These are phyloP conservation scores for Equus przewalskii DNA, from an alignment of 2,113 vertebrate genomes.

Conservation along the genomic window DNA sequence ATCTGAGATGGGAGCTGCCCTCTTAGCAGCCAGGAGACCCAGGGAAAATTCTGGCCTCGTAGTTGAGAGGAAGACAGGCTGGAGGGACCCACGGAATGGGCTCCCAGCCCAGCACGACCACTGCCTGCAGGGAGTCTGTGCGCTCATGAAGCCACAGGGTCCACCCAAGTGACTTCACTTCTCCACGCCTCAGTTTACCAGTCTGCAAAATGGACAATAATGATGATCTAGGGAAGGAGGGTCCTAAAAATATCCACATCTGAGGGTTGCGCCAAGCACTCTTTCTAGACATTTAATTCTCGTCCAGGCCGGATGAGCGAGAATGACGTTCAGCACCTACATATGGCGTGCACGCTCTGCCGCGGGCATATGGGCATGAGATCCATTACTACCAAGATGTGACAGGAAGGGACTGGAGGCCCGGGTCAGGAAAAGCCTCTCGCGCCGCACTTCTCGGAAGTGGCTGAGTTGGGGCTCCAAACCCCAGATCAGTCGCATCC, in stretches of 20 bases:
- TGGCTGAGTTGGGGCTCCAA: not conserved
- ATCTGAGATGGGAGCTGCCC: not conserved
- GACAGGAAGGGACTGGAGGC: not conserved
- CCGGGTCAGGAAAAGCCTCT: fast-evolving
- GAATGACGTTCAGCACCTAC: not conserved
- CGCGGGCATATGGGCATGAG: fast-evolving
- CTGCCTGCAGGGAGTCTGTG: too few relatives aligned
- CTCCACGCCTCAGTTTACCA: not conserved
- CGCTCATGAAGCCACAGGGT: fast-evolving
- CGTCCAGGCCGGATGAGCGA: not conserved
- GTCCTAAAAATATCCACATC: not conserved
- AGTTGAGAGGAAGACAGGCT: not conserved
- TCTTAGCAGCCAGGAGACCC: not conserved
- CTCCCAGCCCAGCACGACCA: not conserved
- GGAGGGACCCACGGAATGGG: not conserved
- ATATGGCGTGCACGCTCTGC: not conserved
- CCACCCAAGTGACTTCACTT: not conserved
- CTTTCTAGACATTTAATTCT: not conserved
- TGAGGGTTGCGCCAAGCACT: not conserved
- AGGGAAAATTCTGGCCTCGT: not conserved
- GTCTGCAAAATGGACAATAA: not conserved
- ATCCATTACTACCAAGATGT: fast-evolving
- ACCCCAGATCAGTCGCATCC: not conserved
- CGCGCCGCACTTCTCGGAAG: not conserved
- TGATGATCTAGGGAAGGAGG: not conserved